Percentiles rank a stretch among this genome's conserved stretches.
Conservation (phyloP, 2,888 invertebrate genomes). For the Ophion obscuratus region DNA sequence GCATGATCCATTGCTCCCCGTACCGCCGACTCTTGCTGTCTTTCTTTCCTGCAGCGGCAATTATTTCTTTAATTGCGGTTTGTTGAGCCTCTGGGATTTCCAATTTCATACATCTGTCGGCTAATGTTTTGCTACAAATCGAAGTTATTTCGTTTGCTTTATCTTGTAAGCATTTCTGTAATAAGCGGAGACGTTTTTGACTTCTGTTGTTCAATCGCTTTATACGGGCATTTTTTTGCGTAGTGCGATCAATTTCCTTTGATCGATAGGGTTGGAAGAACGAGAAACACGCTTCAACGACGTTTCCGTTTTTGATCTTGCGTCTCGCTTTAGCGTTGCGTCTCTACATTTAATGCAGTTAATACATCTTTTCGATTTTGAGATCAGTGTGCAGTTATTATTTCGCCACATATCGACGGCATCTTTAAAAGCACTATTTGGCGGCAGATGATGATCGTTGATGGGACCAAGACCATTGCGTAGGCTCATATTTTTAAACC, state of each 20-base stretch:
- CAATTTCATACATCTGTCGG: neutral
- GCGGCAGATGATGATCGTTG: slow-evolving; percentile 34
- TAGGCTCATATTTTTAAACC: slow-evolving; percentile 35
- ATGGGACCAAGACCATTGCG: slow-evolving; percentile 29
- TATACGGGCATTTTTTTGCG: slow-evolving; percentile 20
- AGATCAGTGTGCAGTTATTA: slow-evolving; percentile 46
- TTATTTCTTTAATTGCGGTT: slow-evolving; percentile 7
- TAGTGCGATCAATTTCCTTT: slow-evolving; percentile 5
- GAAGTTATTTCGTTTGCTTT: neutral
- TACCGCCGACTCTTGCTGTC: slow-evolving; percentile 26
- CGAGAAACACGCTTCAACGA: slow-evolving; percentile 1
- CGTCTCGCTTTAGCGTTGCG: slow-evolving; percentile 10
- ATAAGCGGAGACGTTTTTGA: slow-evolving; percentile 24
- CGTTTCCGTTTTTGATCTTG: slow-evolving; percentile 1
- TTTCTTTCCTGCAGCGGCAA: slow-evolving; percentile 10
- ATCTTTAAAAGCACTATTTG: slow-evolving; percentile 40
- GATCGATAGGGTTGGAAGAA: slow-evolving; percentile 21
- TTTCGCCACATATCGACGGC: slow-evolving; percentile 35
- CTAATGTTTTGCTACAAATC: neutral
- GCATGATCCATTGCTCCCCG: slow-evolving; percentile 44
- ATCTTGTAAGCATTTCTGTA: slow-evolving; percentile 18
- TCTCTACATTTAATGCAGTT: slow-evolving; percentile 32
- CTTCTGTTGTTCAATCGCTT: slow-evolving; percentile 31
- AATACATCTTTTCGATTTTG: slow-evolving; percentile 43
- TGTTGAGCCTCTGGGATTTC: slow-evolving; percentile 11